Evolutionary conservation across 2,888 invertebrate species (phyloP).

Genomic region (Idaea straminata): DNA sequence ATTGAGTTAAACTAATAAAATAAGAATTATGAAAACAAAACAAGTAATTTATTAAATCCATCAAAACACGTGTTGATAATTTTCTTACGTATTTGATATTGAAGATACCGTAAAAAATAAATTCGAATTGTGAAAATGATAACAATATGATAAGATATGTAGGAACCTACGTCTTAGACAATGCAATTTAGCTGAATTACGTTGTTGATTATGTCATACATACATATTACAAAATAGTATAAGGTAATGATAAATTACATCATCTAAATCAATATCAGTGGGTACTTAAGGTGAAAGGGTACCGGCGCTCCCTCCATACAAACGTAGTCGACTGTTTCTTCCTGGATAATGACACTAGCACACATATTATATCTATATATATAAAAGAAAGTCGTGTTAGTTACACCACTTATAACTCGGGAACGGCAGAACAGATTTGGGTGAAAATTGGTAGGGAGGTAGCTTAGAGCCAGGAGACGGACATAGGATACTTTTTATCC

Average conservation of each 20-base stretch:
- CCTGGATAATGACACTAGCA: too few species aligned
- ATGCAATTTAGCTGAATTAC: not conserved
- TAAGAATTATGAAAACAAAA: not conserved
- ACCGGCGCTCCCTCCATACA: too few species aligned
- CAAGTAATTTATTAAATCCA: conserved; percentile 8
- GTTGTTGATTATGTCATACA: not conserved
- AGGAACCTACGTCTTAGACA: not conserved
- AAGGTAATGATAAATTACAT: conserved; percentile 18
- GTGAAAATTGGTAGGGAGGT: too few species aligned
- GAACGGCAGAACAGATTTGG: too few species aligned
- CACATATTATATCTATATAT: too few species aligned
- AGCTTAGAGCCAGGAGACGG: too few species aligned
- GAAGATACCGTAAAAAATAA: not conserved
- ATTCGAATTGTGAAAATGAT: not conserved
- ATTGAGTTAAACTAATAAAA: not conserved
- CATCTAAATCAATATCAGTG: conserved; percentile 32
- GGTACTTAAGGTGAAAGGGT: conserved; percentile 14
- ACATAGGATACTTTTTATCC: too few species aligned
- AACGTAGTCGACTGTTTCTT: too few species aligned
- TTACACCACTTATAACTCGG: too few species aligned
- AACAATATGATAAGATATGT: not conserved
- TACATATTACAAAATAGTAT: not conserved
- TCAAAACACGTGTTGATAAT: not conserved
- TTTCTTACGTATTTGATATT: not conserved
- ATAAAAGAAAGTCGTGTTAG: too few species aligned